These are phyloP conservation scores for Neria commutata DNA, from an alignment of 2,888 invertebrate species.

Conservation along the genomic window DNA sequence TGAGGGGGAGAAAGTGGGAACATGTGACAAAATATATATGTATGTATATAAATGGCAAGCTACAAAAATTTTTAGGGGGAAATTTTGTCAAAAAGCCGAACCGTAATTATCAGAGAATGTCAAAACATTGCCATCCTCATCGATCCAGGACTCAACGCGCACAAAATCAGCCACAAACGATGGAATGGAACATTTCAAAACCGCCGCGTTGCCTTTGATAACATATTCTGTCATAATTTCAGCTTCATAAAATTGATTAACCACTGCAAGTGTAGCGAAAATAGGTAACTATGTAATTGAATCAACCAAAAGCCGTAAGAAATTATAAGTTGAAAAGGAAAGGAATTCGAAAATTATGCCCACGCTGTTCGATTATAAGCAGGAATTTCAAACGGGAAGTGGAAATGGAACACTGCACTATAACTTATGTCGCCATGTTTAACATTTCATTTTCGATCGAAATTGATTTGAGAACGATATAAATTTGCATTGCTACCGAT, in stretches of 20 bases:
- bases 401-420: too few species aligned
- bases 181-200: conserved; percentile 76
- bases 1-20: neutral
- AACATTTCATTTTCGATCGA: neutral
- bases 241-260: conserved; percentile 74
- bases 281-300: neutral
- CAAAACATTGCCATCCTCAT: conserved; percentile 63
- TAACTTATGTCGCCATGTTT: too few species aligned
- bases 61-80: too few species aligned
- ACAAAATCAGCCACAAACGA: conserved; percentile 78
- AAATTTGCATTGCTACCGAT: too few species aligned
- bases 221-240: conserved; percentile 77
- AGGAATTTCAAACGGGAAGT: too few species aligned
- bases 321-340: neutral
- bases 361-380: too few species aligned
- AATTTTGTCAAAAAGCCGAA: conserved; percentile 36
- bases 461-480: neutral
- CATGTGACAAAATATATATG: too few species aligned
- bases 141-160: conserved; percentile 73
- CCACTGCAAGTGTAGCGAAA: conserved; percentile 64
- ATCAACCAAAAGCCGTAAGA: conserved; percentile 1
- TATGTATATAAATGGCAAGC: too few species aligned
- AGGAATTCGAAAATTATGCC: neutral
- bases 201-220: conserved; percentile 74
- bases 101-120: conserved; percentile 57